A percentile compares a stretch with the other conserved stretches of the same genome.
phyloP scores from a whole-genome alignment of 2,888 invertebrate genomes.

The Siphlonurus alternatus region DNA sequence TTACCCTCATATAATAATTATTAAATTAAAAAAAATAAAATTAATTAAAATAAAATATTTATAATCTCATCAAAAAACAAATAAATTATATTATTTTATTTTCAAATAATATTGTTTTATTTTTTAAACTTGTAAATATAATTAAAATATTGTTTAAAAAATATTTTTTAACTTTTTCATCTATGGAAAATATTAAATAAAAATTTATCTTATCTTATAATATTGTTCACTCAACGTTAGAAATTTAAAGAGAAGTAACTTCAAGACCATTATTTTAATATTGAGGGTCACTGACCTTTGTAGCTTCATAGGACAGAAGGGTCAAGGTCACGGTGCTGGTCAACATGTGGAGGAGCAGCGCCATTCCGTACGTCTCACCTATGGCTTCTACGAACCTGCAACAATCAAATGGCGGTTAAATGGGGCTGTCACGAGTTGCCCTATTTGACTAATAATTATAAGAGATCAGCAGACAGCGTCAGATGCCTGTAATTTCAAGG shows the following conservation, averaged over 20 bases:
- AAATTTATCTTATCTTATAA: background rate
- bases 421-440: too few species aligned
- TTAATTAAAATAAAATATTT: too few species aligned
- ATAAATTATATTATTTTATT: background rate
- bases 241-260: background rate
- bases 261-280: too few species aligned
- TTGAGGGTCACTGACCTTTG: constrained; percentile 47
- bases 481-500: too few species aligned
- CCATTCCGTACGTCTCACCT: constrained; percentile 71
- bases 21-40: too few species aligned
- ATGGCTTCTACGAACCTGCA: constrained; percentile 60
- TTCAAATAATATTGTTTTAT: background rate
- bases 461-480: too few species aligned
- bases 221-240: background rate
- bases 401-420: constrained; percentile 14
- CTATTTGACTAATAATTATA: too few species aligned
- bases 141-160: background rate
- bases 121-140: background rate
- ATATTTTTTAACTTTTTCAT: background rate
- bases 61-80: too few species aligned
- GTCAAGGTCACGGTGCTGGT: constrained; percentile 70
- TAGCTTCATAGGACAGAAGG: constrained; percentile 69
- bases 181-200: background rate
- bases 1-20: too few species aligned
- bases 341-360: constrained; percentile 67